Percentiles rank a stretch among this genome's conserved stretches.
phyloP scores from a whole-genome alignment of 2,113 vertebrate genomes.

The Dasyprocta punctata region DNA sequence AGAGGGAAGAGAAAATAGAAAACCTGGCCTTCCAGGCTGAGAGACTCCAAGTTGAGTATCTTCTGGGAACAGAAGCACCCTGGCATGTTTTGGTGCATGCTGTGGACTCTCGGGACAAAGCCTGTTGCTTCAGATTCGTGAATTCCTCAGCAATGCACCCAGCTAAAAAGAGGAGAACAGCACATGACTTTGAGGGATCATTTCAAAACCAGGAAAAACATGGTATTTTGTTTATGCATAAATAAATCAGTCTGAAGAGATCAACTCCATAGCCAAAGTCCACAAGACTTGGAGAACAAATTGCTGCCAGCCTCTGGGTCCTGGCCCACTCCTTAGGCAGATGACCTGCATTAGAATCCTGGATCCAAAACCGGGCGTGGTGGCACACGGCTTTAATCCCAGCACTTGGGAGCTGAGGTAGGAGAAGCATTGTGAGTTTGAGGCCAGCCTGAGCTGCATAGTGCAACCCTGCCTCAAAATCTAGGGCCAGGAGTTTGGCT shows the following conservation, averaged over 20 bases:
- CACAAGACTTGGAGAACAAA: constrained; percentile 27
- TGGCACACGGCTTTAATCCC: too few relatives aligned
- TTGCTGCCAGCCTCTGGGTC: constrained; percentile 33
- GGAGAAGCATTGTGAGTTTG: too few relatives aligned
- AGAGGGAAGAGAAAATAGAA: constrained; percentile 29
- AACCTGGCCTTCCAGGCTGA: not conserved
- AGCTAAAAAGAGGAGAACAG: constrained; percentile 53
- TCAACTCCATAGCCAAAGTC: constrained; percentile 60
- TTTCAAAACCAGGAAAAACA: constrained; percentile 60
- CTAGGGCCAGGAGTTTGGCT: too few relatives aligned
- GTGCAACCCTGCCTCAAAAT: too few relatives aligned
- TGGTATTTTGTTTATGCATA: constrained; percentile 66
- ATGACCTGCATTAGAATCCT: not conserved
- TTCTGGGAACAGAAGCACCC: constrained; percentile 37
- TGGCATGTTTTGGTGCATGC: not conserved
- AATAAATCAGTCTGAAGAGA: constrained; percentile 69
- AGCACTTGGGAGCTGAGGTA: too few relatives aligned
- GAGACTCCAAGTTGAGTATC: not conserved
- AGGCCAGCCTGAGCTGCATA: too few relatives aligned
- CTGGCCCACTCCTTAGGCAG: not conserved
- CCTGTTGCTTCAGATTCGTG: constrained; percentile 28
- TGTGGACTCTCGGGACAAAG: constrained; percentile 18
- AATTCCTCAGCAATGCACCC: constrained; percentile 28
- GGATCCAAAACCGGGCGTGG: too few relatives aligned
- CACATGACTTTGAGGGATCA: constrained; percentile 53